Evolutionary conservation across 92 coral and sea anemone genomes (phyloP).

Genomic region (Epizoanthus ramosus): DNA sequence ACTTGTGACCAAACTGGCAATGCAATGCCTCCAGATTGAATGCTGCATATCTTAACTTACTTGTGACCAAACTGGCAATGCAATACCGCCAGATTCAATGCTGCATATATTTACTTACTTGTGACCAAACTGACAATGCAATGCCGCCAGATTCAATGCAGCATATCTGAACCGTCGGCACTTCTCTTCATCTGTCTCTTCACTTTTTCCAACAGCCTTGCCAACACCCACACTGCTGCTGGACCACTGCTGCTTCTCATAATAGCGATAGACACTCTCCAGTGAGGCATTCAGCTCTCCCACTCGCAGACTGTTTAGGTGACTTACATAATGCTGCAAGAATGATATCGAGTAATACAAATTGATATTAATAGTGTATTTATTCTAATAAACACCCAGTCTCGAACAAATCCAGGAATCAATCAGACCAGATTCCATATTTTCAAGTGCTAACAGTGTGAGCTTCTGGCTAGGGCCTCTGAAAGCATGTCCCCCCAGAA

Average conservation of each 20-base stretch:
- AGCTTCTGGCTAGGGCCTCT: no score
- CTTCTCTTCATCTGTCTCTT: slow-evolving; percentile 79
- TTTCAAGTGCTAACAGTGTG: no score
- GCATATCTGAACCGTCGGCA: slow-evolving; percentile 96
- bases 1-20: slow-evolving; percentile 94
- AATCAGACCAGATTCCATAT: no score
- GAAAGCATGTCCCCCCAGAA: not conserved
- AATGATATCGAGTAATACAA: not conserved
- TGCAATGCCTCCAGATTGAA: slow-evolving; percentile 88
- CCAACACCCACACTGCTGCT: slow-evolving; percentile 50
- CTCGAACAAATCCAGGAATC: no score
- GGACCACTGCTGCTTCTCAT: slow-evolving; percentile 93
- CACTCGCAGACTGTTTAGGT: slow-evolving; percentile 85
- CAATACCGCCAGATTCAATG: slow-evolving; percentile 85
- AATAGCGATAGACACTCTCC: slow-evolving; percentile 95
- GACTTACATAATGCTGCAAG: slow-evolving; percentile 86
- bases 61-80: slow-evolving; percentile 94
- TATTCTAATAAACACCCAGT: not conserved
- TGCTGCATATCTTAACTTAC: slow-evolving; percentile 82
- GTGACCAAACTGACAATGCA: slow-evolving; percentile 93
- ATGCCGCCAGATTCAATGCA: slow-evolving; percentile 87
- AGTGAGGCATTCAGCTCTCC: slow-evolving; percentile 84
- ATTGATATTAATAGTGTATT: no score
- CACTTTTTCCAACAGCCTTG: slow-evolving; percentile 54
- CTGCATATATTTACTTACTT: slow-evolving; percentile 82